Conservation (phyloP, 2,888 invertebrate species). For the Epinotia ramella region DNA sequence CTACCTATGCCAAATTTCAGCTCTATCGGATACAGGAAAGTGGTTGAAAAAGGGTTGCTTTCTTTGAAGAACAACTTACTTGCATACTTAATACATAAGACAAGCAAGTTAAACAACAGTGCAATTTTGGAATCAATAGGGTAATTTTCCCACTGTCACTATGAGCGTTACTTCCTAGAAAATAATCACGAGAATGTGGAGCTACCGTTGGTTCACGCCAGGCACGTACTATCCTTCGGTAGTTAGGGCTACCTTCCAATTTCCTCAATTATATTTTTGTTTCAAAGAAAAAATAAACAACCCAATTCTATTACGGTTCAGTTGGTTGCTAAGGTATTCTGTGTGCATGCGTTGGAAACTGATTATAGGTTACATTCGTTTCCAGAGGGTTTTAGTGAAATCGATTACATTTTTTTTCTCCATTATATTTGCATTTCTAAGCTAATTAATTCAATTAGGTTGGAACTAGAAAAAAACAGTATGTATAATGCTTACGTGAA, state of each 20-base stretch:
- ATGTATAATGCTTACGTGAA: background rate
- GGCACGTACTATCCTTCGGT: conserved; percentile 53
- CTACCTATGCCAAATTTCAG: too few relatives aligned
- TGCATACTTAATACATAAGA: too few relatives aligned
- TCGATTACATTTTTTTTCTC: background rate
- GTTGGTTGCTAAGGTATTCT: conserved; percentile 44
- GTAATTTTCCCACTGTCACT: background rate
- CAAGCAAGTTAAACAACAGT: too few relatives aligned
- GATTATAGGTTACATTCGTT: background rate
- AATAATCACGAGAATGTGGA: conserved; percentile 19
- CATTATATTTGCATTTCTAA: background rate
- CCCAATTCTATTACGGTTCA: conserved; percentile 48
- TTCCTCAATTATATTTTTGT: conserved; percentile 63
- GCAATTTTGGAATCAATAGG: background rate
- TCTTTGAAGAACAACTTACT: too few relatives aligned
- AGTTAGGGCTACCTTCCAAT: conserved; percentile 55
- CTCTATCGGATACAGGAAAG: too few relatives aligned
- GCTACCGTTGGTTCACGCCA: background rate
- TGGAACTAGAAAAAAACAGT: background rate
- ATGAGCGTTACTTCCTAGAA: background rate
- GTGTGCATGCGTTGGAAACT: conserved; percentile 24
- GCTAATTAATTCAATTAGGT: background rate
- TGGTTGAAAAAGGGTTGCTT: too few relatives aligned
- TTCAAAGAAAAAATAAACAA: conserved; percentile 63
- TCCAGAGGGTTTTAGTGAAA: background rate